Conservation (phyloP, 64 coral and sea anemone genomes). For the Actinia equina region DNA sequence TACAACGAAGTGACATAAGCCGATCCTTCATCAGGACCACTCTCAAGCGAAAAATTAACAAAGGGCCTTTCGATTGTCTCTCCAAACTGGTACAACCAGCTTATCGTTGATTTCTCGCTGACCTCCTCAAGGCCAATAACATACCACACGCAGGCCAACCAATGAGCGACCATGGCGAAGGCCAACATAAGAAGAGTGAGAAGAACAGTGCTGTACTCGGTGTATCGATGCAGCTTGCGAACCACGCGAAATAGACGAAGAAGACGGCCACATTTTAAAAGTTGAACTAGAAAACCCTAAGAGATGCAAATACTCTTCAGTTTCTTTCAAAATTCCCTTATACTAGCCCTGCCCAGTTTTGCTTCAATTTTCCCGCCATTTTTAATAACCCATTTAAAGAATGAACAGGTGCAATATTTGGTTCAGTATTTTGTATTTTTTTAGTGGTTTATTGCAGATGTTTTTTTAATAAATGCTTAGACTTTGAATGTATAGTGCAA, state of each 20-base stretch:
- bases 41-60: constrained; percentile 48
- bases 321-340: not conserved
- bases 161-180: constrained; percentile 88
- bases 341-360: not conserved
- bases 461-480: not conserved
- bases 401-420: not conserved
- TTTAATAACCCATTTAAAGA: no score
- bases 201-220: constrained; percentile 87
- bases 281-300: constrained; percentile 87
- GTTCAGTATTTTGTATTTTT: not conserved
- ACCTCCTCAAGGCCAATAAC: constrained; percentile 81
- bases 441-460: not conserved
- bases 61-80: constrained; percentile 74
- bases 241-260: constrained; percentile 89
- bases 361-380: not conserved
- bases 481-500: not conserved
- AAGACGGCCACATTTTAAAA: constrained; percentile 88
- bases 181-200: constrained; percentile 89
- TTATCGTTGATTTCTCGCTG: constrained; percentile 42
- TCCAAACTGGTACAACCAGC: constrained; percentile 83
- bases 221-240: constrained; percentile 86
- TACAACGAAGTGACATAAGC: constrained; percentile 88
- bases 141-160: constrained; percentile 93
- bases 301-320: not conserved
- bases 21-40: constrained; percentile 86